Evolutionary conservation across 2,888 invertebrate genomes (phyloP), one percentile per base, ranked within the genome.

Genomic region (Dione vanillae): DNA sequence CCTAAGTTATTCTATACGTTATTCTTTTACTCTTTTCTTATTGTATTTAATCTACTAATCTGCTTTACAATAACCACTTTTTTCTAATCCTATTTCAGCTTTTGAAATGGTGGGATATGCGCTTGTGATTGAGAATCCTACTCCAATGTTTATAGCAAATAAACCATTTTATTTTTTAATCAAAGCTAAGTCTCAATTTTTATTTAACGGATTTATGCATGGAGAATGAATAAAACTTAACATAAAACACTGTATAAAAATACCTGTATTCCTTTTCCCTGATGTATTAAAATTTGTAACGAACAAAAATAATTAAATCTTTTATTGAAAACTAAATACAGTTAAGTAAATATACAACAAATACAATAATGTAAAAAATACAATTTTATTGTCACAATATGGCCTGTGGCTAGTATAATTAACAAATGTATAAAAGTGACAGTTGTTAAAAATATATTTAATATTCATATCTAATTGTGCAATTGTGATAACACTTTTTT

Each of bases 141-240:
- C 65, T 19, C 61, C 58, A 49, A 62, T 67, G 16, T 82, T 83
- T 64, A 61, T 69, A 5, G 77, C 75, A 2, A 67, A 82, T 65
- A 80, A 75, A 66, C 81, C 81, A 27, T 81, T 80, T 71, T 76
- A 76, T 64, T 80, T 75, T 71, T 72, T 76, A 59, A 72, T 81
- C 16, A 77, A 72, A 70, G 16, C 65, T 11, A 72, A 76, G 10
- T 49, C 64, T 14, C 49, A 59, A 1, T 45, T 64, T 16, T 51
- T 79, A 14, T 79, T 80, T 61, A 76, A 69, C 52, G 80, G 80
- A 69, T 66, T 76, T 7, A 75, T 70, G 72, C 62, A 67, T 47
- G 51, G 51, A 20, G 11, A 45, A n/a, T 61, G n/a, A 20, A 16
- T n/a, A 14, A 45, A 49, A 9, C 35, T 5, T n/a, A n/a, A n/a